Evolutionary conservation across 2,888 invertebrate genomes (phyloP).

Genomic region (Pinctada fucata): DNA sequence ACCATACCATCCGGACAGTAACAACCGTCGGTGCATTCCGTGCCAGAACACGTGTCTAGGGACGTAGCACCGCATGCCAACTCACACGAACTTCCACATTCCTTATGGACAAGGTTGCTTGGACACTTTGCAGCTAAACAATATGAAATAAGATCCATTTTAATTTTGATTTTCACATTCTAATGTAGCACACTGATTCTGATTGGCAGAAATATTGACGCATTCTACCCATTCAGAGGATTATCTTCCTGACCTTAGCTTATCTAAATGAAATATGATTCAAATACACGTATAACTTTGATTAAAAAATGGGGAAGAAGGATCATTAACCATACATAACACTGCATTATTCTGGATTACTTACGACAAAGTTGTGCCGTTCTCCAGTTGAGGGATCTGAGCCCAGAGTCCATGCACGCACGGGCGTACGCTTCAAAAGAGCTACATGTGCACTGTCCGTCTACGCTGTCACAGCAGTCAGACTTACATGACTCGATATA

Average conservation of each 20-base stretch:
- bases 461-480: constrained; percentile 84
- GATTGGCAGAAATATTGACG: too few species aligned
- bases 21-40: constrained; percentile 90
- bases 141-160: constrained; percentile 1
- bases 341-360: constrained; percentile 73
- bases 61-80: constrained; percentile 83
- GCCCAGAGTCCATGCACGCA: constrained; percentile 83
- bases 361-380: constrained; percentile 89
- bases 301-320: too few species aligned
- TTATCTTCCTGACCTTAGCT: too few species aligned
- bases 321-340: too few species aligned
- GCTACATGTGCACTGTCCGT: constrained; percentile 81
- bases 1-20: constrained; percentile 89
- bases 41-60: constrained; percentile 66
- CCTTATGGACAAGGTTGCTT: constrained; percentile 85
- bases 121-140: constrained; percentile 86
- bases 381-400: constrained; percentile 82
- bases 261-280: too few species aligned
- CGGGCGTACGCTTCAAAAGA: constrained; percentile 87
- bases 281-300: too few species aligned
- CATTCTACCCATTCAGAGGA: too few species aligned
- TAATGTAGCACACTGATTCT: background rate
- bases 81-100: constrained; percentile 87
- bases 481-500: constrained; percentile 86
- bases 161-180: background rate